phyloP scores from a whole-genome alignment of 2,113 vertebrate genomes.

The Cyprinodon variegatus region DNA sequence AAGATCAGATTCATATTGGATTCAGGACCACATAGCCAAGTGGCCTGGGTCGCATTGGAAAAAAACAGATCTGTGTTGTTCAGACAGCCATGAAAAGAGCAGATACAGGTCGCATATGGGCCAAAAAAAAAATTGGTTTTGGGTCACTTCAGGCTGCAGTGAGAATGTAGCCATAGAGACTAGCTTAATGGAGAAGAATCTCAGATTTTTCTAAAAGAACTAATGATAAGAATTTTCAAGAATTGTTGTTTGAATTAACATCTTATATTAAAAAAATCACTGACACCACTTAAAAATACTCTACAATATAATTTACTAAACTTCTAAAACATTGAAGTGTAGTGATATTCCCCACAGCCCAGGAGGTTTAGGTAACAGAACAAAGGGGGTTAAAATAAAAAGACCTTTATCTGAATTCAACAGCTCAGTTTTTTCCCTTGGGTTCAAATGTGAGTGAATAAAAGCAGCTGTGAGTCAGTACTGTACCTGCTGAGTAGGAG shows the following conservation, averaged over 20 bases:
- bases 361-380: background rate
- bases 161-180: too few relatives aligned
- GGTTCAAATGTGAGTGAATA: background rate
- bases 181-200: too few relatives aligned
- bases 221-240: background rate
- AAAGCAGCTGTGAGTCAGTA: background rate
- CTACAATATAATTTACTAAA: background rate
- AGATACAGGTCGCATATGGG: too few relatives aligned
- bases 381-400: background rate
- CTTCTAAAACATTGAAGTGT: background rate
- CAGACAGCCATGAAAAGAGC: too few relatives aligned
- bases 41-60: too few relatives aligned
- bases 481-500: conserved; percentile 93
- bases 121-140: too few relatives aligned
- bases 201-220: too few relatives aligned
- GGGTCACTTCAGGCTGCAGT: too few relatives aligned
- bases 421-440: background rate
- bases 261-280: background rate
- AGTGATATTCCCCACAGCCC: background rate
- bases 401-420: background rate
- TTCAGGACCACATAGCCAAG: too few relatives aligned
- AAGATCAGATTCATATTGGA: too few relatives aligned
- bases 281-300: background rate
- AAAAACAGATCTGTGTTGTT: too few relatives aligned
- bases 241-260: background rate